Percentiles rank a stretch among this genome's conserved stretches.
phyloP scores from a whole-genome alignment of 2,113 vertebrate genomes.

The Myotis yumanensis region DNA sequence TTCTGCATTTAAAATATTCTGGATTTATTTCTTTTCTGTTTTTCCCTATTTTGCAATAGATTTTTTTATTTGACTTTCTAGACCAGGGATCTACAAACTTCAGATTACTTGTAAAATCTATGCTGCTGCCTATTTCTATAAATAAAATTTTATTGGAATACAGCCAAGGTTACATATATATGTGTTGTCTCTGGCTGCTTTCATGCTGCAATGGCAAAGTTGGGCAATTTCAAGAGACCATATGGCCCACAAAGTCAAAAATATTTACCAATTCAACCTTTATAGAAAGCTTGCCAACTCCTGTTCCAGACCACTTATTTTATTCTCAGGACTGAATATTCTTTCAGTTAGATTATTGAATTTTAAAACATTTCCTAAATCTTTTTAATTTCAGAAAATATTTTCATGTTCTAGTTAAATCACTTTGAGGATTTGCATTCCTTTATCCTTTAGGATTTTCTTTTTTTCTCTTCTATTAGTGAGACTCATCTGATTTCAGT shows the following conservation, averaged over 20 bases:
- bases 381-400: background rate
- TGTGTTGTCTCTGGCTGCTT: background rate
- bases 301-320: background rate
- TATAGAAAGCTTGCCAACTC: background rate
- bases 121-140: constrained; percentile 16
- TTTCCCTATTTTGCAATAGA: background rate
- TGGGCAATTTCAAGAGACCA: background rate
- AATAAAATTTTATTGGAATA: constrained; percentile 25
- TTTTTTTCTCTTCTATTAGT: background rate
- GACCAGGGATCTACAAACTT: background rate
- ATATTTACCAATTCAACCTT: background rate
- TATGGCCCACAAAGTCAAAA: background rate
- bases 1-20: background rate
- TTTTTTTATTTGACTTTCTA: constrained; percentile 49
- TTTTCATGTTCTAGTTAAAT: background rate
- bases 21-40: constrained; percentile 1
- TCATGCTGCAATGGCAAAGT: background rate
- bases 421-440: background rate
- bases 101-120: background rate
- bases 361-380: background rate
- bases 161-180: background rate
- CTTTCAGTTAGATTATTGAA: background rate
- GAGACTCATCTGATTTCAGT: background rate
- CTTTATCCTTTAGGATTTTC: background rate
- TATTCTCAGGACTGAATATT: background rate